phyloP scores from a whole-genome alignment of 2,888 invertebrate species.

The Atethmia centrago region DNA sequence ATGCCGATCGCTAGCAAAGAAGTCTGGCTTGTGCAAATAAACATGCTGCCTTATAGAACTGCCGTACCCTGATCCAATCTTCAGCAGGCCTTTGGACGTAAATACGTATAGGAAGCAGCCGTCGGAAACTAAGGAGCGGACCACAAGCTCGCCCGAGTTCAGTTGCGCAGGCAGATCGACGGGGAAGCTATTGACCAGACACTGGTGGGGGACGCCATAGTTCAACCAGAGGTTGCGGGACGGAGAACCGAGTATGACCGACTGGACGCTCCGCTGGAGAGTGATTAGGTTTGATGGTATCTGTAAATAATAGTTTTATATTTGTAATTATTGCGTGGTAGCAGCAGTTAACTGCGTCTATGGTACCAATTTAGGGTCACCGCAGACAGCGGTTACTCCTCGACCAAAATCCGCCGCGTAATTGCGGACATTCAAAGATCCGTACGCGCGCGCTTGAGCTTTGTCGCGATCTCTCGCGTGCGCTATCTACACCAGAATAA shows the following conservation, averaged over 20 bases:
- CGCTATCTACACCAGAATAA: not conserved
- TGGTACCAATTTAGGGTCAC: not conserved
- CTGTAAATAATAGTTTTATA: constrained; percentile 80
- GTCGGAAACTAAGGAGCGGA: constrained; percentile 95
- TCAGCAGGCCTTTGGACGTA: constrained; percentile 95
- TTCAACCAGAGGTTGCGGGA: constrained; percentile 96
- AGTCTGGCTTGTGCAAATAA: constrained; percentile 94
- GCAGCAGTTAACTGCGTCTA: not conserved
- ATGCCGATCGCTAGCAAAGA: constrained; percentile 94
- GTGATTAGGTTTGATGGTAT: constrained; percentile 96
- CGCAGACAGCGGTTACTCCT: not conserved
- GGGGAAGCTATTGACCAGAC: constrained; percentile 93
- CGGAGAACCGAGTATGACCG: constrained; percentile 95
- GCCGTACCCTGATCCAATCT: constrained; percentile 98
- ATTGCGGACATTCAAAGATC: not conserved
- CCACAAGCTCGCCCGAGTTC: constrained; percentile 82
- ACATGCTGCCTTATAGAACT: constrained; percentile 98
- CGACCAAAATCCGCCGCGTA: not conserved
- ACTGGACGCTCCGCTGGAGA: constrained; percentile 97
- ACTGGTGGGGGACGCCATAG: constrained; percentile 95
- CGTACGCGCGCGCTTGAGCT: not conserved
- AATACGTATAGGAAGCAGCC: constrained; percentile 97
- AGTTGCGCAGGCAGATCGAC: constrained; percentile 84
- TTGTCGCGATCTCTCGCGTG: not conserved
- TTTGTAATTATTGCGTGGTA: not conserved